A percentile compares a stretch with the other conserved stretches of the same genome.
Conservation (phyloP, 2,113 vertebrate species). For the Myxocyprinus asiaticus region DNA sequence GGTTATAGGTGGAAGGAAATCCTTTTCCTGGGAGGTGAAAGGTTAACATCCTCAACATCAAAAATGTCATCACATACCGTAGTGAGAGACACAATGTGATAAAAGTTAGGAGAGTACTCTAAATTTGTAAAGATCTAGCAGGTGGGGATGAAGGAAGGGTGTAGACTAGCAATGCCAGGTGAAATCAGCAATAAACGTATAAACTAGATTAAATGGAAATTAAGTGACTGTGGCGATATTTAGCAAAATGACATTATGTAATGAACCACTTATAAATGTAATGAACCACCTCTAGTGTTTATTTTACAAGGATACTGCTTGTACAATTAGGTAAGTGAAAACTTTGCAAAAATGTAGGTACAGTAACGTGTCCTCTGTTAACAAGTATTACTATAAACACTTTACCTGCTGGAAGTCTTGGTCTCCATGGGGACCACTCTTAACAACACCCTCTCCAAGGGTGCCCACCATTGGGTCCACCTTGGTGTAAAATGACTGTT, state of each 20-base stretch:
- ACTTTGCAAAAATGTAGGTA: no score
- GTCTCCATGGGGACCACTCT: constrained; percentile 44
- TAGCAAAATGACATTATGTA: no score
- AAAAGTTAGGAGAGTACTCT: no score
- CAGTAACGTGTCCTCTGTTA: not conserved
- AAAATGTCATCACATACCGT: constrained; percentile 14
- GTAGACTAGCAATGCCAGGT: no score
- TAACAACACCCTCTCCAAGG: not conserved
- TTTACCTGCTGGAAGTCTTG: constrained; percentile 45
- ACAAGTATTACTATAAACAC: constrained; percentile 12
- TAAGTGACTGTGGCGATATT: no score
- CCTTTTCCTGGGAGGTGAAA: constrained; percentile 72
- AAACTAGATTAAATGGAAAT: no score
- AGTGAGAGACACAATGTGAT: constrained; percentile 17
- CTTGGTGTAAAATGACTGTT: constrained; percentile 55
- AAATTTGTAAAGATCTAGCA: no score
- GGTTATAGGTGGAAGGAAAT: constrained; percentile 59
- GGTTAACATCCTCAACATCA: constrained; percentile 14
- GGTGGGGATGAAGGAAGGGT: no score
- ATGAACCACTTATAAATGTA: no score
- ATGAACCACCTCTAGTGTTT: no score
- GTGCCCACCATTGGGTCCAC: constrained; percentile 55
- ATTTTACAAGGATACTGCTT: not conserved
- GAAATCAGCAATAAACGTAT: no score
- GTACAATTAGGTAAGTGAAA: no score